Evolutionary conservation across 2,888 invertebrate species (phyloP), one percentile per base, ranked within the genome.

Genomic region (Pristionchus mayeri): DNA sequence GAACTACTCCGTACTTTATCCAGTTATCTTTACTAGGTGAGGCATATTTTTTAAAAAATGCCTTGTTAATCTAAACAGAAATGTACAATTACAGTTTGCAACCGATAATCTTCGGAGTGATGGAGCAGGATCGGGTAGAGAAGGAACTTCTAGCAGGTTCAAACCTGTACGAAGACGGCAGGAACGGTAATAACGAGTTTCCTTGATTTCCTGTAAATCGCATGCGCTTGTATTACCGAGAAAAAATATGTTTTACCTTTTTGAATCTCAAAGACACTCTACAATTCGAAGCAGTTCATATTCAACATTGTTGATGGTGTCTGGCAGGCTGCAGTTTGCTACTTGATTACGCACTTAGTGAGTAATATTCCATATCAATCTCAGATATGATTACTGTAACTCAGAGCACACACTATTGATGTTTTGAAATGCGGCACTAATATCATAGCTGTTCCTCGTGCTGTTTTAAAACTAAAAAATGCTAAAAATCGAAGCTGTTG

Each of bases 1-100:
- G 94, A 95, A 98, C 94, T 98, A 97, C 94, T 95, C 98, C 91
- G 97, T 98, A 96, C 94, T 97, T 78, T 98, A 97, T 94, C 98
- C 98, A 94, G 95, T 98, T 90, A 94, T 97, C 92, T 98, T 98
- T 94, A 98, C 98, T 67, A 97, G 98, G 89, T 88, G 3, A 37
- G 44, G 13, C 44, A 44, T 44, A 6, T 44, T 44, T 6, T 6
- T 37, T 57, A 11, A 4, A 1, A 16, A 0, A 0, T 63, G 21
- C 2, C 9, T 60, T 60, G 3, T 27, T 30, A 11, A 13, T 7
- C 7, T 4, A 63, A 37, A 37, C 13, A 67, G 9, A 21, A 63
- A 30, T n/a, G 13, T 44, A 7, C 30, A 16, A 27, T 67, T 75
- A 0, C 60, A 90, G 91, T 85, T 90, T 90, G 48, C 91, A 91